phyloP scores from a whole-genome alignment of 2,113 vertebrate genomes.

The Elachura formosa region DNA sequence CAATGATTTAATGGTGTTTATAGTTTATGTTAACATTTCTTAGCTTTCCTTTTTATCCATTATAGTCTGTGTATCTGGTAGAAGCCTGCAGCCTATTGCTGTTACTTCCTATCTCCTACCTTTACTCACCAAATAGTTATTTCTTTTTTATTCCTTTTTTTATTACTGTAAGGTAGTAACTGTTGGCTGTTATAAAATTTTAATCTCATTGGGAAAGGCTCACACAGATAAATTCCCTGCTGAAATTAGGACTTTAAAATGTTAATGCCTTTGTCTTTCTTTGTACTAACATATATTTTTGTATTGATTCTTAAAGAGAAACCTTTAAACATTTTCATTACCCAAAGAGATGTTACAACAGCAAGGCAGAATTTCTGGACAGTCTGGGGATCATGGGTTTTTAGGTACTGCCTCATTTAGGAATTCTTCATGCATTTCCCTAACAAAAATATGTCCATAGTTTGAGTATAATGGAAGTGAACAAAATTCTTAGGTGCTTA shows the following conservation, averaged over 20 bases:
- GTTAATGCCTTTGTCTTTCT: background rate
- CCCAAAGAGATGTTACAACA: background rate
- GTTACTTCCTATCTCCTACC: background rate
- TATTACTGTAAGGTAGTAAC: background rate
- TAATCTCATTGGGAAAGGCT: background rate
- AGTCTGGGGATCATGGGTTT: background rate
- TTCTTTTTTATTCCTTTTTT: background rate
- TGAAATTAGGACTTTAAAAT: background rate
- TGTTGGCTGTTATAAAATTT: background rate
- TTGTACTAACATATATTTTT: background rate
- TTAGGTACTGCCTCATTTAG: background rate
- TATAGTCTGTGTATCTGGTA: background rate
- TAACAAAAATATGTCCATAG: background rate
- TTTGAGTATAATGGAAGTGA: background rate
- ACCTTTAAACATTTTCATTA: background rate
- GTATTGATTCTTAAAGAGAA: background rate
- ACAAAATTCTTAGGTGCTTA: background rate
- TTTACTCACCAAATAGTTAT: background rate
- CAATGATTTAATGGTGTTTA: constrained; percentile 40
- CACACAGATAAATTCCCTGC: background rate
- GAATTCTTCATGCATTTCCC: background rate
- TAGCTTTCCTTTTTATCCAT: constrained; percentile 14
- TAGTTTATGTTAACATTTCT: constrained; percentile 36
- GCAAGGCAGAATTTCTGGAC: background rate
- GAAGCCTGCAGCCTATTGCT: constrained; percentile 2